These are phyloP conservation scores for Drosophila trapezifrons DNA, from an alignment of 1,140 invertebrate genomes.

Conservation along the genomic window DNA sequence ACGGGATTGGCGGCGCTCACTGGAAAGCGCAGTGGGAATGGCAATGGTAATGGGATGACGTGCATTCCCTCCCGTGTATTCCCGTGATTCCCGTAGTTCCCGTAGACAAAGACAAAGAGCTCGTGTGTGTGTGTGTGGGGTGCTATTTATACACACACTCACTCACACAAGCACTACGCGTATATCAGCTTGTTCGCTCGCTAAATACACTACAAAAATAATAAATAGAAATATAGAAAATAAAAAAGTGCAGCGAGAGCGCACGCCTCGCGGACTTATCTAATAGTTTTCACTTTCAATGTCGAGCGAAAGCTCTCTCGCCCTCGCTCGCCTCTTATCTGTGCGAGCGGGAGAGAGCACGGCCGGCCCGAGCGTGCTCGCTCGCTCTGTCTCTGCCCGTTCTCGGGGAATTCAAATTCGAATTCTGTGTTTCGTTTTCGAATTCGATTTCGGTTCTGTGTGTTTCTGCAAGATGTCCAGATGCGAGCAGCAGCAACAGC, in stretches of 20 bases:
- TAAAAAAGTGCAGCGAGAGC: constrained; percentile 59
- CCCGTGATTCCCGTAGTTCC: constrained; percentile 20
- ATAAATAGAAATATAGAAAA: constrained; percentile 23
- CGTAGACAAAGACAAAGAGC: constrained; percentile 24
- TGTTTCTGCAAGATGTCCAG: constrained; percentile 17
- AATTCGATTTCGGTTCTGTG: neutral
- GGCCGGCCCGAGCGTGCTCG: neutral
- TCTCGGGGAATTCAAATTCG: constrained; percentile 20
- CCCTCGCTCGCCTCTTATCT: constrained; percentile 29
- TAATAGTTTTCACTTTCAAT: constrained; percentile 82
- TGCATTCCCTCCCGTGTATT: neutral
- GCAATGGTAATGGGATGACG: constrained; percentile 32
- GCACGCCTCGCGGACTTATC: constrained; percentile 59
- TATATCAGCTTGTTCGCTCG: constrained; percentile 1
- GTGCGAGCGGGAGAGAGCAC: constrained; percentile 2
- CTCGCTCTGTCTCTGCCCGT: neutral
- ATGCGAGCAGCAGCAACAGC: too few species aligned
- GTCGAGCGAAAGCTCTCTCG: constrained; percentile 50
- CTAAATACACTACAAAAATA: neutral
- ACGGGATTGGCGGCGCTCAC: neutral
- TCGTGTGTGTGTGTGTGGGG: too few species aligned
- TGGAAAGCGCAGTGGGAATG: constrained; percentile 19
- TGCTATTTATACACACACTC: constrained; percentile 36
- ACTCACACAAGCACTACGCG: neutral
- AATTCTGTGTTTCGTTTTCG: constrained; percentile 8